These are phyloP conservation scores for Neofelis nebulosa DNA, from an alignment of 2,113 vertebrate genomes.

Conservation along the genomic window DNA sequence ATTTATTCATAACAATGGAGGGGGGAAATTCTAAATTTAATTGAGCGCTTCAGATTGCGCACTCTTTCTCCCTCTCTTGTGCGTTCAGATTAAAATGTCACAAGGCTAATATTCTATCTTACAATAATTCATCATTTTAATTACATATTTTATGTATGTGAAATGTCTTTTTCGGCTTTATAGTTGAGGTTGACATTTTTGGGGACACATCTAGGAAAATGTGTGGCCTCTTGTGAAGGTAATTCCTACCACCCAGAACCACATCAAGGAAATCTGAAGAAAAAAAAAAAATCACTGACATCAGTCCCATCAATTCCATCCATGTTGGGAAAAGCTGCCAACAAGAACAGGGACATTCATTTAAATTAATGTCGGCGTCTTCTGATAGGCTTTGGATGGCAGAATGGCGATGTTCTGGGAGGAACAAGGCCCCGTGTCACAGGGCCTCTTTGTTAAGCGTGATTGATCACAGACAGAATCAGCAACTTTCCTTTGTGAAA, in stretches of 20 bases:
- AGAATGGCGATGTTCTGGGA: slow-evolving; percentile 55
- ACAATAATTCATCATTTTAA: slow-evolving; percentile 92
- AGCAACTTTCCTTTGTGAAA: slow-evolving; percentile 71
- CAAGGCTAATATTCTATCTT: slow-evolving; percentile 92
- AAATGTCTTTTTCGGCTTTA: slow-evolving; percentile 83
- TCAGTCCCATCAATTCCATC: slow-evolving; percentile 29
- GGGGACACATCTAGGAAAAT: slow-evolving; percentile 53
- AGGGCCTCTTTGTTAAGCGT: slow-evolving; percentile 73
- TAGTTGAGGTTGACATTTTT: slow-evolving; percentile 77
- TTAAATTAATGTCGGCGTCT: slow-evolving; percentile 75
- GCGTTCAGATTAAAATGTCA: slow-evolving; percentile 91
- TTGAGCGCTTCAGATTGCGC: slow-evolving; percentile 86
- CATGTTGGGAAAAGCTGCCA: slow-evolving; percentile 69
- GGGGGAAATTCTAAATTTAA: slow-evolving; percentile 89
- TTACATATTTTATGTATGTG: slow-evolving; percentile 89
- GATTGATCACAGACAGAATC: slow-evolving; percentile 72
- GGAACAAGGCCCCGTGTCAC: slow-evolving; percentile 53
- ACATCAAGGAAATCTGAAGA: background rate
- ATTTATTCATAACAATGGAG: slow-evolving; percentile 93
- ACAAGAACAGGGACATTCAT: slow-evolving; percentile 53
- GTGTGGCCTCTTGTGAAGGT: slow-evolving; percentile 50
- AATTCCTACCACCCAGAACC: background rate
- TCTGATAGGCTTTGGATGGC: slow-evolving; percentile 50
- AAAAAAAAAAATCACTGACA: slow-evolving; percentile 1
- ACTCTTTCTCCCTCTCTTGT: slow-evolving; percentile 82